Percentiles rank a stretch among this genome's conserved stretches.
These are phyloP conservation scores for Euwallacea fornicatus DNA, from an alignment of 1,140 invertebrate species.

Conservation along the genomic window DNA sequence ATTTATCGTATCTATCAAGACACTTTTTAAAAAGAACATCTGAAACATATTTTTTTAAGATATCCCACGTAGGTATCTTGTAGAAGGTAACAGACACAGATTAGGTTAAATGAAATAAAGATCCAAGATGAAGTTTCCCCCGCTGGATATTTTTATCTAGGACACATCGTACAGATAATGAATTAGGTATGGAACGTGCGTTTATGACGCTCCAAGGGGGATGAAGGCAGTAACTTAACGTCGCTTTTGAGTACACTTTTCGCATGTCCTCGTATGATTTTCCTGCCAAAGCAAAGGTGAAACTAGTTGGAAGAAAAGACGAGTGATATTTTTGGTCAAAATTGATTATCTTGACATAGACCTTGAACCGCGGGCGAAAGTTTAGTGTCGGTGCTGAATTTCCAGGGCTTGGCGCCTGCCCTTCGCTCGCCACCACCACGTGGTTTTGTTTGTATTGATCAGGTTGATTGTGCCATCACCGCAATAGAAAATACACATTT, in stretches of 20 bases:
- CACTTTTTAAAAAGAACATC: too few species aligned
- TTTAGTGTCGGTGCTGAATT: slow-evolving; percentile 15
- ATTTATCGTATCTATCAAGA: too few species aligned
- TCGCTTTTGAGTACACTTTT: slow-evolving; percentile 6
- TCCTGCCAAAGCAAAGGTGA: slow-evolving; percentile 15
- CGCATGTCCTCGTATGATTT: slow-evolving; percentile 4
- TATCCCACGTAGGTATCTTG: too few species aligned
- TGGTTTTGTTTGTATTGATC: slow-evolving; percentile 24
- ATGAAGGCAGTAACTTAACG: not conserved
- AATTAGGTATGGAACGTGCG: too few species aligned
- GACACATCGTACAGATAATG: too few species aligned
- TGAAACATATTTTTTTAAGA: too few species aligned
- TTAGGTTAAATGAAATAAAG: too few species aligned
- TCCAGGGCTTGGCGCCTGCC: slow-evolving; percentile 21
- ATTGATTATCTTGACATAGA: slow-evolving; percentile 32
- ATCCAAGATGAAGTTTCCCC: too few species aligned
- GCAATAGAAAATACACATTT: too few species aligned
- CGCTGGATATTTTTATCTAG: too few species aligned
- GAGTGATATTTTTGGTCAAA: slow-evolving; percentile 27
- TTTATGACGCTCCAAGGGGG: too few species aligned
- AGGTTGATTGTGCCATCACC: not conserved
- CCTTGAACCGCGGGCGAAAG: slow-evolving; percentile 31
- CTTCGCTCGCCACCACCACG: slow-evolving; percentile 16
- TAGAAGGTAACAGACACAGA: too few species aligned
- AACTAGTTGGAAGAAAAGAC: slow-evolving; percentile 20